Conservation (phyloP, 2,888 invertebrate species). For the Macrosoma leucophasiata region DNA sequence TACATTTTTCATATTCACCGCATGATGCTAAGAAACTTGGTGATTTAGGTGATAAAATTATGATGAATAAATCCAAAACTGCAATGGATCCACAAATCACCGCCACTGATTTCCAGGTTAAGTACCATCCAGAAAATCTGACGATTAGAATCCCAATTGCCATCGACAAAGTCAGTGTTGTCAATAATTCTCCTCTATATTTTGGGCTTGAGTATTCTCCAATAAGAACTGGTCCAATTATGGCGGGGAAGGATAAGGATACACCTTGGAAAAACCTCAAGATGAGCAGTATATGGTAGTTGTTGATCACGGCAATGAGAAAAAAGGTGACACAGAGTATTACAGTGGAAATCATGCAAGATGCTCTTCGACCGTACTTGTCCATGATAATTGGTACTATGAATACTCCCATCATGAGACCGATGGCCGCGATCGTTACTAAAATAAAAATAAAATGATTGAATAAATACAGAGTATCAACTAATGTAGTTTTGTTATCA, state of each 20-base stretch:
- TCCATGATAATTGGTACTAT: conserved; percentile 57
- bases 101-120: conserved; percentile 13
- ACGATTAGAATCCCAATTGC: conserved; percentile 10
- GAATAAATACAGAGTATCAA: not conserved
- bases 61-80: conserved; percentile 10
- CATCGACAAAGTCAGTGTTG: conserved; percentile 8
- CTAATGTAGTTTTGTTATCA: too few relatives aligned
- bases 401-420: conserved; percentile 39
- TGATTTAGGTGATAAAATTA: conserved; percentile 14
- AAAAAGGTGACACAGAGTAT: conserved; percentile 68
- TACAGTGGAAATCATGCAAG: conserved; percentile 57
- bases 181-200: conserved; percentile 17
- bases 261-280: conserved; percentile 50
- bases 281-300: conserved; percentile 43
- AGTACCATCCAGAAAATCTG: conserved; percentile 5
- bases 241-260: conserved; percentile 61
- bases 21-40: conserved; percentile 13
- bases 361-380: conserved; percentile 64
- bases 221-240: conserved; percentile 30
- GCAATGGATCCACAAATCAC: conserved; percentile 6
- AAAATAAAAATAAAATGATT: conserved; percentile 27
- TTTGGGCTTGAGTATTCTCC: conserved; percentile 20
- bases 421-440: conserved; percentile 44
- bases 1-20: conserved; percentile 15
- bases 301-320: conserved; percentile 26